These are phyloP conservation scores for Neopelma chrysocephalum DNA, from an alignment of 2,797 vertebrate genomes.

Conservation along the genomic window DNA sequence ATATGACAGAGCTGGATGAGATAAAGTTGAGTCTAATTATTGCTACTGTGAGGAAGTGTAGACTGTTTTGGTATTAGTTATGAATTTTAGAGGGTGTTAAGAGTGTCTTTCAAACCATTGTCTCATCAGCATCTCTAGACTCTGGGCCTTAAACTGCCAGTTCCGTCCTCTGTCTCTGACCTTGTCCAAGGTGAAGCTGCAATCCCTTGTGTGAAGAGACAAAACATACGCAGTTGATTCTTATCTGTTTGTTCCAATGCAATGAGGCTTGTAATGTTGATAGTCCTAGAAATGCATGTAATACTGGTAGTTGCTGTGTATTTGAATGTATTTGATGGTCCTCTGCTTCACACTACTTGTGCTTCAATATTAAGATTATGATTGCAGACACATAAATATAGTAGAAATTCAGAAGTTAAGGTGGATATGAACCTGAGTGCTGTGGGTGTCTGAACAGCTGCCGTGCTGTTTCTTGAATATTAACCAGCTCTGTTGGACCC, in stretches of 20 bases:
- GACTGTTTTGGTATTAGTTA: background rate
- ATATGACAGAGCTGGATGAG: background rate
- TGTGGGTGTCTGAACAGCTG: background rate
- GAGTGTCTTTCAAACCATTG: background rate
- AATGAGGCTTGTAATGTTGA: background rate
- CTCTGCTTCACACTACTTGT: background rate
- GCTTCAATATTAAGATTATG: background rate
- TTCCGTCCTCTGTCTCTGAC: background rate
- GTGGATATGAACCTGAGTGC: background rate
- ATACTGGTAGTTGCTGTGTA: background rate
- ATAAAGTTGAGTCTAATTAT: background rate
- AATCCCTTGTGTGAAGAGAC: background rate
- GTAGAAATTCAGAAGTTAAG: background rate
- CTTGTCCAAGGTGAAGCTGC: background rate
- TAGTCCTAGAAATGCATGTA: background rate
- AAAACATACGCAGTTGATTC: background rate
- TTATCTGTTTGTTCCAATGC: slow-evolving; percentile 1
- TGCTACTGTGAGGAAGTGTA: background rate
- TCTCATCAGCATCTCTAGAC: background rate
- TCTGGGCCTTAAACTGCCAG: background rate
- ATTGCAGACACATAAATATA: background rate
- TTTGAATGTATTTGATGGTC: background rate
- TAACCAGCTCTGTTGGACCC: background rate
- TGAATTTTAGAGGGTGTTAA: background rate
- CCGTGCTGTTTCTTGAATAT: background rate